These are phyloP conservation scores for Gonioctena quinquepunctata DNA, from an alignment of 1,140 invertebrate genomes.

Conservation along the genomic window DNA sequence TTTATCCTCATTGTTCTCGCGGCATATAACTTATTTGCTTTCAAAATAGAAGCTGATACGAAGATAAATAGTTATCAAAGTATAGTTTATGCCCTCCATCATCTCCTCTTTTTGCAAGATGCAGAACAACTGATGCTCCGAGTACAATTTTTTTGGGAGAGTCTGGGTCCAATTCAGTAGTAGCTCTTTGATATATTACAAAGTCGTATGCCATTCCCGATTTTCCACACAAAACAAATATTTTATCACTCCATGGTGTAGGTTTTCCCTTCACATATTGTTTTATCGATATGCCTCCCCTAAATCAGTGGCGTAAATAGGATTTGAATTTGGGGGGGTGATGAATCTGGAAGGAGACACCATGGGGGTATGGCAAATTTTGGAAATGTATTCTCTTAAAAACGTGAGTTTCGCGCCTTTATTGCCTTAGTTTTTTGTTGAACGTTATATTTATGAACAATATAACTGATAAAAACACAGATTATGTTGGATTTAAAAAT, in stretches of 20 bases:
- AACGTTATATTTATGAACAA: too few relatives aligned
- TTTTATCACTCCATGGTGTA: constrained; percentile 17
- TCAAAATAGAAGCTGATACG: neutral
- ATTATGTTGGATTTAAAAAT: too few relatives aligned
- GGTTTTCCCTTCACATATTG: constrained; percentile 26
- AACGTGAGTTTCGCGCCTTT: too few relatives aligned
- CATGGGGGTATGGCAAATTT: too few relatives aligned
- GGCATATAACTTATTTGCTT: neutral
- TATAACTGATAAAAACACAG: too few relatives aligned
- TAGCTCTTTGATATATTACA: constrained; percentile 15
- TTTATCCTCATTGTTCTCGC: neutral
- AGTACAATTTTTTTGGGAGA: neutral
- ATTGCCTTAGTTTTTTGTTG: too few relatives aligned
- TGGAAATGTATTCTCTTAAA: too few relatives aligned
- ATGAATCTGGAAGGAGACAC: too few relatives aligned
- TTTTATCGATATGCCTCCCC: constrained; percentile 7
- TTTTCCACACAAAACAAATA: constrained; percentile 19
- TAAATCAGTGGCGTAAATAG: too few relatives aligned
- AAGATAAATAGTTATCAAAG: neutral
- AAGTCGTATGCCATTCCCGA: constrained; percentile 12
- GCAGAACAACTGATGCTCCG: neutral
- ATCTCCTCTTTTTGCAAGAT: constrained; percentile 1
- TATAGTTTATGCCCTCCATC: neutral
- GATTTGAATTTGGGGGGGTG: too few relatives aligned
- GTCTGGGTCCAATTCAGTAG: constrained; percentile 7